Base-by-base conservation (phyloP, 2,888 invertebrate genomes). In the Acanthosepion lycidas region DNA sequence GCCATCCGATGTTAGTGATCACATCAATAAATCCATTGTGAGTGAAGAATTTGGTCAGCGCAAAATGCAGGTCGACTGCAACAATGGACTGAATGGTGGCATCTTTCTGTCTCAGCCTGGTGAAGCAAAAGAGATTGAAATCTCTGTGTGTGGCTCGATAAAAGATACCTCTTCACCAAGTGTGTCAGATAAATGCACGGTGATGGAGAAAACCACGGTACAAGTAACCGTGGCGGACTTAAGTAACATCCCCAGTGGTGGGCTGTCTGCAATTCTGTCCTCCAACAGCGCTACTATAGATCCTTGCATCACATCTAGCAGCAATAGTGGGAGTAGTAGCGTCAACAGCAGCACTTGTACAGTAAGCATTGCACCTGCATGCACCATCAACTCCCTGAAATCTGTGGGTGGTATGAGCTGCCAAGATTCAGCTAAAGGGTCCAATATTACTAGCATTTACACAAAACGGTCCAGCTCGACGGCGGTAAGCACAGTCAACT, bases 391-490 rank as follows among this genome's bases (percentile, higher is more conserved):
- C 94, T 94, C 94, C 48, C 64, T 64, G 42, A 94, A 94, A 48
- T 64, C 55, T 20, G 48, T 48, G 28, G 94, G 59, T 42, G 28
- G 28, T 48, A 55, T 59, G 42, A 91, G 59, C 94, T 94, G 94
- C 42, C 94, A 95, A 59, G 96, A 96, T 64, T 95, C 95, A 94
- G 94, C 95, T 91, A 96, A 95, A 94, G 96, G 95, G 92, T 95
- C 95, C 93, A 96, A 96, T 94, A 96, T 96, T 94, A 96, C 96
- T n/a, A 96, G 96, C 95, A 96, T 96, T 91, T 96, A 96, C 93
- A 95, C 95, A 91, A 96, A 96, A 94, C 95, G 96, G 59, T 96
- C 96, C 8, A 95, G 96, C n/a, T 96, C 96, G 48, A 96, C 96
- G 59, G 95, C 95, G 78, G 96, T 96, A n/a, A 96, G 96, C 91